Conservation (phyloP, 1,140 invertebrate species). For the Heliconius melpomene region DNA sequence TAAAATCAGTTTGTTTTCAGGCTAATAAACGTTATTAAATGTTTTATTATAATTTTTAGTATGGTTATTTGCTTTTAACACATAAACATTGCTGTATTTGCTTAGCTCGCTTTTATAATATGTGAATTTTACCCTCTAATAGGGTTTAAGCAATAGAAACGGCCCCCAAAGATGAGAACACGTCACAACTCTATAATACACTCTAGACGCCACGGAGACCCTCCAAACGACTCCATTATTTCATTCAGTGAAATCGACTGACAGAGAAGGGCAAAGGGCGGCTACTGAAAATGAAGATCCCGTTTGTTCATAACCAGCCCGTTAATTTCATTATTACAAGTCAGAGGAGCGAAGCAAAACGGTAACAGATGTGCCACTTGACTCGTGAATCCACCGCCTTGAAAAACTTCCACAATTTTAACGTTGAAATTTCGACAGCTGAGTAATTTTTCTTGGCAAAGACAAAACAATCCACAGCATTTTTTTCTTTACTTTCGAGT, state of each 20-base stretch:
- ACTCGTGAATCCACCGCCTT: conserved; percentile 61
- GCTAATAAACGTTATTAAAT: conserved; percentile 33
- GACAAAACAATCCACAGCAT: conserved; percentile 20
- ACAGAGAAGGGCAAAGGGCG: conserved; percentile 70
- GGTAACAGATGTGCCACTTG: conserved; percentile 75
- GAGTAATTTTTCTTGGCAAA: conserved; percentile 6
- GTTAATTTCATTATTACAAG: conserved; percentile 79
- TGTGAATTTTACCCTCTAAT: not conserved
- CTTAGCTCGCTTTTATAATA: not conserved
- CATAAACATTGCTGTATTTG: not conserved
- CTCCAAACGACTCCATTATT: conserved; percentile 73
- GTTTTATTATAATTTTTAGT: conserved; percentile 16
- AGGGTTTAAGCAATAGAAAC: conserved; percentile 32
- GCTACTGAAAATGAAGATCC: conserved; percentile 76
- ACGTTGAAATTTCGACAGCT: conserved; percentile 24
- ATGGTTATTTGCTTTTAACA: not conserved
- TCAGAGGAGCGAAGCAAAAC: conserved; percentile 66
- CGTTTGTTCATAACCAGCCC: conserved; percentile 80
- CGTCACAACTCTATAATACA: conserved; percentile 62
- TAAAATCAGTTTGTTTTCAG: conserved; percentile 61
- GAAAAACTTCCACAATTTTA: conserved; percentile 56
- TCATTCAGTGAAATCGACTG: conserved; percentile 74
- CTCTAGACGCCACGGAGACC: conserved; percentile 57
- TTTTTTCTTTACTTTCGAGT: conserved; percentile 4
- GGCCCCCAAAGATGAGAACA: conserved; percentile 39